Evolutionary conservation across 1,140 invertebrate species (phyloP), one percentile per base, ranked within the genome.

Genomic region (Chymomyza costata): DNA sequence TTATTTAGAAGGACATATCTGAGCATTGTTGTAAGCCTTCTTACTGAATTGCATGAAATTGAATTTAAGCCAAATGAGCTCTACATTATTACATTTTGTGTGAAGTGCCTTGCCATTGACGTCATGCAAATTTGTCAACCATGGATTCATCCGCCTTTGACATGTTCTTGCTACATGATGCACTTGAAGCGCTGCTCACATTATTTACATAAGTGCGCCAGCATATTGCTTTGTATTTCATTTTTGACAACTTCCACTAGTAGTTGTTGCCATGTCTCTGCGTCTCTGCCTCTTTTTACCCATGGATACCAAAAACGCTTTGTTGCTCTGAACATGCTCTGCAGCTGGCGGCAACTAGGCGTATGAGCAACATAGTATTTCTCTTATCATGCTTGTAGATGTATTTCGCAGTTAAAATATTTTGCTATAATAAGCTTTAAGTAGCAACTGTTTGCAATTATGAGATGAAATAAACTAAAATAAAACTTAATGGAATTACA

Each of bases 71-170:
- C 74, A 68, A 81, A 73, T 80, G 67, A 80, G 60, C 74, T 78
- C 71, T 70, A 78, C 54, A 70, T 70, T 74, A 70, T 69, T 70
- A 66, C 71, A 57, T 66, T 66, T 66, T 73, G 61, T 50, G 74
- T 73, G 52, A 50, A 78, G 68, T 60, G 64, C 48, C 45, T 50
- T 50, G 25, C 49, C 57, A 60, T 59, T 67, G 73, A 65, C 55
- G 55, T 60, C 63, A 64, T 51, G 11, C 17, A 8, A 46, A 28
- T 6, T 28, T 28, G 25, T 28, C 5, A 10, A 28, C 25, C 5
- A 28, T n/a, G n/a, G n/a, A n/a, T n/a, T n/a, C n/a, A n/a, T n/a
- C n/a, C n/a, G 13, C 47, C 50, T 38, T 52, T 61, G 43, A 56
- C 56, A 60, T 47, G 21, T 38, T 39, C 43, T 56, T 47, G 32